phyloP scores from a whole-genome alignment of 2,113 vertebrate species.

The Gorsachius goisagi region DNA sequence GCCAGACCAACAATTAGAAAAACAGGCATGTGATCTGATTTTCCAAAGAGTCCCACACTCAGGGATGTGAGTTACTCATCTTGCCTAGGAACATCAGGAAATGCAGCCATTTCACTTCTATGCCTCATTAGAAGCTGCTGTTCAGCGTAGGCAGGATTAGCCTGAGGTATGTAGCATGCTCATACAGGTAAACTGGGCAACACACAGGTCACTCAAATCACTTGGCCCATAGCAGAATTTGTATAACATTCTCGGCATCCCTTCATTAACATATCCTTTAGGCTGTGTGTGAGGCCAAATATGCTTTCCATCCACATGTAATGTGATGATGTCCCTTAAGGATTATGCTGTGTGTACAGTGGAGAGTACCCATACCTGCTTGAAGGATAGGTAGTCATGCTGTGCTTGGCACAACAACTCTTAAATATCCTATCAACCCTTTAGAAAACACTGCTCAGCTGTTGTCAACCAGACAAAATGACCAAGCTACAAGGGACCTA shows the following conservation, averaged over 20 bases:
- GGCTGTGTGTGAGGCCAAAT: neutral
- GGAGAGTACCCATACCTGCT: neutral
- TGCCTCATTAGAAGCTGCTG: neutral
- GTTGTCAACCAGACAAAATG: neutral
- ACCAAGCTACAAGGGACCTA: neutral
- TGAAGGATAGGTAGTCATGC: accelerated
- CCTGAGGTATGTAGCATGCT: neutral
- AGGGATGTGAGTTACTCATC: neutral
- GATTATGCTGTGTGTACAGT: neutral
- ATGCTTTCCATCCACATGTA: neutral
- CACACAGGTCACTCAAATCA: neutral
- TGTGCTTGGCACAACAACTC: neutral
- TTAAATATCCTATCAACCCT: too few relatives aligned
- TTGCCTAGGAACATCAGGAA: neutral
- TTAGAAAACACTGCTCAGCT: neutral
- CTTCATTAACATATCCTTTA: neutral
- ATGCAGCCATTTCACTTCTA: neutral
- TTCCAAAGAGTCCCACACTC: neutral
- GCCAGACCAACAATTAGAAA: neutral
- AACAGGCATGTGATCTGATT: neutral
- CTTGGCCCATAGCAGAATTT: neutral
- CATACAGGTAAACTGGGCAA: neutral
- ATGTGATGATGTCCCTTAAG: neutral
- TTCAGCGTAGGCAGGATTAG: neutral
- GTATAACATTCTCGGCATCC: neutral